Evolutionary conservation across 2,888 invertebrate species (phyloP), one percentile per base, ranked within the genome.

Genomic region (Dryobota labecula): DNA sequence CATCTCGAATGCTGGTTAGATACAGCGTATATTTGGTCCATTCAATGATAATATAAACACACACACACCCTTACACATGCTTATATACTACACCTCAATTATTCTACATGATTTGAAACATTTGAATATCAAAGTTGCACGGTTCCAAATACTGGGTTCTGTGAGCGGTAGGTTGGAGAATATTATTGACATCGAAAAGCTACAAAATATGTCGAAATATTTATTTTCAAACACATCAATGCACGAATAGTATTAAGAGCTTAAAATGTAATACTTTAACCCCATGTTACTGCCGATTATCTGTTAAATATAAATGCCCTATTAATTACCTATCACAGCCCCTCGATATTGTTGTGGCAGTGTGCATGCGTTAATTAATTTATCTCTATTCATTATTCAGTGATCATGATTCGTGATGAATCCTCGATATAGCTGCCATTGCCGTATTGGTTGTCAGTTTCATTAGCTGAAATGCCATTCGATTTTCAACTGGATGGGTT

Each of bases 301-400:
- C 53, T 47, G 62, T 66, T 79, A 45, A 79, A 69, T 83, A 73
- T 82, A 43, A 69, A 80, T 69, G 18, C 18, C 51, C 15, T 60
- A 61, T 78, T 82, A 51, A 78, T 80, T 70, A 79, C 24, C 79
- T 65, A 78, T 79, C 74, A 64, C 57, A 18, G 13, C 2, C 13
- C 53, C 43, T 49, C 51, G 33, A 41, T 38, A 73, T 83, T 83
- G 68, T 83, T 27, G 38, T 57, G 11, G n/a, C 43, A 24, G 27
- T n/a, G 63, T 24, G 38, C 41, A 38, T 6, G 57, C 57, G 53
- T 54, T 80, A 80, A 79, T 79, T 73, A 74, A 80, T 79, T 80
- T 80, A 83, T 80, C 83, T 62, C 57, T 51, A 66, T 78, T 56
- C 11, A 66, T 69, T 66, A 83, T 79, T 80, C 83, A 83, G 6